A percentile compares a stretch with the other conserved stretches of the same genome.
Conservation (phyloP, 2,888 invertebrate genomes). For the Hofmannophila pseudospretella region DNA sequence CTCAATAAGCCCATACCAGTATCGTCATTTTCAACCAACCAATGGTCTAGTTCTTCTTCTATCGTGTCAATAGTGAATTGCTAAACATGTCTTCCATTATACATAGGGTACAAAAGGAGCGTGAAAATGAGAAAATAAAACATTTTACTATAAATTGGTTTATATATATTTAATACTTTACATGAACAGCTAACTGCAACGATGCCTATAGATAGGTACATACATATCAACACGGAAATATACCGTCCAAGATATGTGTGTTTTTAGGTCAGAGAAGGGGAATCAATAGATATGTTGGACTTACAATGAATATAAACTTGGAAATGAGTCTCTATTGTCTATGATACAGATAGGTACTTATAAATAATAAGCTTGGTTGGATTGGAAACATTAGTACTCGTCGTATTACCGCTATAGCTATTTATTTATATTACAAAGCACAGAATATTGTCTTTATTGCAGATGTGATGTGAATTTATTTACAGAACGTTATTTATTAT, state of each 20-base stretch:
- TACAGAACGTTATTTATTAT: conserved; percentile 16
- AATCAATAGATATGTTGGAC: too few species aligned
- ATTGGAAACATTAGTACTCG: neutral
- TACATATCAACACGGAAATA: conserved; percentile 29
- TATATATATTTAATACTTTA: conserved; percentile 56
- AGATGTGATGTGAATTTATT: conserved; percentile 27
- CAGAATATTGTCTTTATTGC: conserved; percentile 66
- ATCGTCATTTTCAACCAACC: too few species aligned
- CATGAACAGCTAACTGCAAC: conserved; percentile 63
- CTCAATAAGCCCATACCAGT: too few species aligned
- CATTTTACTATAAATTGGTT: conserved; percentile 46
- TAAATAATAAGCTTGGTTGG: neutral
- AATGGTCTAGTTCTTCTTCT: too few species aligned
- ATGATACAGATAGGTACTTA: neutral
- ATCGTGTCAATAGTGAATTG: too few species aligned
- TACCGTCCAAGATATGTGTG: conserved; percentile 4
- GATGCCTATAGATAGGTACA: conserved; percentile 35
- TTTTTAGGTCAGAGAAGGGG: too few species aligned
- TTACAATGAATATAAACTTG: neutral
- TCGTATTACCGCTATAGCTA: conserved; percentile 22
- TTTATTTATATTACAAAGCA: conserved; percentile 53
- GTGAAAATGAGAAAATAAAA: neutral
- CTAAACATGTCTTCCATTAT: too few species aligned
- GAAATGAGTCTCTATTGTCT: neutral
- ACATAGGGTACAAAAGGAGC: too few species aligned